These are phyloP conservation scores for Calyptomena viridis DNA, from an alignment of 2,113 vertebrate species.

Conservation along the genomic window DNA sequence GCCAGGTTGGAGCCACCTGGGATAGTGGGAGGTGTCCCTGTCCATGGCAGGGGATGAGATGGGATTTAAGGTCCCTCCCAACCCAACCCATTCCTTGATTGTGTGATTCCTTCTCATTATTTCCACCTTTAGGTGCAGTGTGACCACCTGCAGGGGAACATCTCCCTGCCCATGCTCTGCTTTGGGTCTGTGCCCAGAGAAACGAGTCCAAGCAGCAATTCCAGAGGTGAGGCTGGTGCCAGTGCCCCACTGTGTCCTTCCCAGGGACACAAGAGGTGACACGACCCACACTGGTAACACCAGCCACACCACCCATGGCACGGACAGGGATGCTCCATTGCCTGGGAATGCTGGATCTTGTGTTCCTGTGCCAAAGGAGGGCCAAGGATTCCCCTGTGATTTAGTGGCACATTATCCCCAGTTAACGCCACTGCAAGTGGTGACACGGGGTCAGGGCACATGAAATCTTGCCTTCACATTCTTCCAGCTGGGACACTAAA, in stretches of 20 bases:
- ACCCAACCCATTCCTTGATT: neutral
- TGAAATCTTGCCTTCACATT: neutral
- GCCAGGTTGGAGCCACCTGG: neutral
- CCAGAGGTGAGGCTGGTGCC: neutral
- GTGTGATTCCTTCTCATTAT: neutral
- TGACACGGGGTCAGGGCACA: neutral
- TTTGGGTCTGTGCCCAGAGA: neutral
- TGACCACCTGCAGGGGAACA: neutral
- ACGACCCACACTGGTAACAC: accelerated
- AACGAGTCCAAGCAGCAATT: neutral
- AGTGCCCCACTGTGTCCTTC: neutral
- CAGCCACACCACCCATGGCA: too few species aligned
- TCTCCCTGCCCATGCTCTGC: neutral
- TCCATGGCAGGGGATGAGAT: accelerated
- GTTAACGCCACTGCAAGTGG: neutral
- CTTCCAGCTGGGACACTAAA: neutral
- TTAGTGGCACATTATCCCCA: neutral
- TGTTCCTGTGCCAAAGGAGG: neutral
- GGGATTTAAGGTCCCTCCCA: neutral
- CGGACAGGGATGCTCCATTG: neutral
- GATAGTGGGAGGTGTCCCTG: neutral
- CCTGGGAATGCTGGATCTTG: neutral
- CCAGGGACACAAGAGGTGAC: neutral
- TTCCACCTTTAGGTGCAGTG: too few species aligned
- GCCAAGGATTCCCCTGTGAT: neutral